Percentiles rank a stretch among this genome's conserved stretches.
These are phyloP conservation scores for Gallinago media DNA, from an alignment of 2,113 vertebrate species.

Conservation along the genomic window DNA sequence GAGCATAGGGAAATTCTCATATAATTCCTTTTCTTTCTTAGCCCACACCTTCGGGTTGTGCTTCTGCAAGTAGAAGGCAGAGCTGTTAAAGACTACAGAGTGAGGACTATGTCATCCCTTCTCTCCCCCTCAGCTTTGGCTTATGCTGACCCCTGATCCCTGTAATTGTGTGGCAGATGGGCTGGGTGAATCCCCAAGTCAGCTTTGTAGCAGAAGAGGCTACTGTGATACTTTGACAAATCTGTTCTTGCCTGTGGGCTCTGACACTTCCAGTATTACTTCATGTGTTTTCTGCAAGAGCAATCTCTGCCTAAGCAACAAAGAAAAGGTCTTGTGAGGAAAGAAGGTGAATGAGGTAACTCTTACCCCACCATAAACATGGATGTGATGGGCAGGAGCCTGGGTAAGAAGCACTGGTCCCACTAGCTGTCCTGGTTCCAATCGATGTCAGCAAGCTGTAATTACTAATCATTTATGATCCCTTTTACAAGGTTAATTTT, in stretches of 20 bases:
- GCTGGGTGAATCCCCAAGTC: not conserved
- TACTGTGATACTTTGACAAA: not conserved
- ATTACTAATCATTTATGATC: not conserved
- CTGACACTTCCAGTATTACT: not conserved
- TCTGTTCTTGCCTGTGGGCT: slow-evolving; percentile 9
- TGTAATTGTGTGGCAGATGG: not conserved
- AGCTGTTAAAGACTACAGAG: not conserved
- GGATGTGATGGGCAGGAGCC: not conserved
- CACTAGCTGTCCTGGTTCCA: not conserved
- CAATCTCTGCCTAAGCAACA: not conserved
- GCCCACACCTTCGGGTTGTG: not conserved
- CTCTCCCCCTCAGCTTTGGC: not conserved
- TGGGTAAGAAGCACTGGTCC: not conserved
- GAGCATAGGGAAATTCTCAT: not conserved
- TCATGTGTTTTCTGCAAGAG: not conserved
- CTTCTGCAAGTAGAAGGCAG: not conserved
- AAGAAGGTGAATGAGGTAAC: not conserved
- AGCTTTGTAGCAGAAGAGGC: slow-evolving; percentile 11
- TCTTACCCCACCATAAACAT: not conserved
- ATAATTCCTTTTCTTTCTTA: not conserved
- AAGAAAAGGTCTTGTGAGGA: not conserved
- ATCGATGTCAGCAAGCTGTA: not conserved
- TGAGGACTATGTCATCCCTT: not conserved
- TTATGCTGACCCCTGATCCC: not conserved
- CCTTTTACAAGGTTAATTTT: not conserved